Percentiles rank a stretch among this genome's conserved stretches.
Evolutionary conservation across 1,140 invertebrate genomes (phyloP).

Genomic region (Coptotermes formosanus): DNA sequence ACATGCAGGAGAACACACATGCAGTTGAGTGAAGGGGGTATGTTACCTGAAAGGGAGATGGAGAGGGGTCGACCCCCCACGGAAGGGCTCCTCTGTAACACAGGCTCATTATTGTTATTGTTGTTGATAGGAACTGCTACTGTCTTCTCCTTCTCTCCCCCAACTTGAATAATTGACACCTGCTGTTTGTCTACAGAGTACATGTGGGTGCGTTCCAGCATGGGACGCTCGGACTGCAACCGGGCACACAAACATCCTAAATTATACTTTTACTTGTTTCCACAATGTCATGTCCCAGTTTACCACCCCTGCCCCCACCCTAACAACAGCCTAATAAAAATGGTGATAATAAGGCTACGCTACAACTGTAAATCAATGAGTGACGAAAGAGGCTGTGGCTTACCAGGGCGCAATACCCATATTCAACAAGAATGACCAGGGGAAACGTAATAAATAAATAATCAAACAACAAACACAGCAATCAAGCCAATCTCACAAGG

Average conservation of each 20-base stretch:
- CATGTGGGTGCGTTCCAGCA: slow-evolving; percentile 63
- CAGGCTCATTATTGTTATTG: slow-evolving; percentile 29
- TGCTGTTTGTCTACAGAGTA: slow-evolving; percentile 69
- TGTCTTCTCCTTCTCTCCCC: slow-evolving; percentile 41
- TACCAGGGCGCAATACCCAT: too few species aligned
- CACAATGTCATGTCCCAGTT: neutral
- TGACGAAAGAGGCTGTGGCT: too few species aligned
- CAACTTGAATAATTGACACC: slow-evolving; percentile 64
- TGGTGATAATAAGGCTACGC: neutral
- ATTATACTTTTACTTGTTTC: neutral
- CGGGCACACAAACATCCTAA: neutral
- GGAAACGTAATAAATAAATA: neutral
- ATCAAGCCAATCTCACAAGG: neutral
- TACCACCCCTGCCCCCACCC: neutral
- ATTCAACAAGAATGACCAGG: neutral
- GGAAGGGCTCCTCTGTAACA: slow-evolving; percentile 26
- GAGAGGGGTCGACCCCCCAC: slow-evolving; percentile 26
- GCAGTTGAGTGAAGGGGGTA: slow-evolving; percentile 21
- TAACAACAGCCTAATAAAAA: neutral
- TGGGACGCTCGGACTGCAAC: slow-evolving; percentile 41
- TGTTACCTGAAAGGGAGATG: slow-evolving; percentile 31
- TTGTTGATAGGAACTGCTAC: slow-evolving; percentile 24
- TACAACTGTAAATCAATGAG: too few species aligned
- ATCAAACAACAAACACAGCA: neutral
- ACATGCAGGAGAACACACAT: slow-evolving; percentile 13